Evolutionary conservation across 2,113 vertebrate species (phyloP).

Genomic region (Lucifuga dentata): DNA sequence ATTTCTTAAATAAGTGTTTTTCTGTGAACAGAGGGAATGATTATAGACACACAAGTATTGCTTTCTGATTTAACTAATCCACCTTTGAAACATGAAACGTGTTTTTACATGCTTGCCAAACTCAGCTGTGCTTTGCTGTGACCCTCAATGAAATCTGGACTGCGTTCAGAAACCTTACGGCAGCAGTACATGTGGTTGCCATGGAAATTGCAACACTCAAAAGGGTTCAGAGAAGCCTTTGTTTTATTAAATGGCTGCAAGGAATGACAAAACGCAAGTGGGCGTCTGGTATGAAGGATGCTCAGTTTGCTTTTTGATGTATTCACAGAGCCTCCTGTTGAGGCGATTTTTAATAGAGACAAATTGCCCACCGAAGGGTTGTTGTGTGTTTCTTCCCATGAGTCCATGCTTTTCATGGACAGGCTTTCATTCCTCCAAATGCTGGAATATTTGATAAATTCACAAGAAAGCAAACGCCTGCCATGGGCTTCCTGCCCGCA

Average conservation of each 20-base stretch:
- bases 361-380: constrained; percentile 50
- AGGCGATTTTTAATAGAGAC: constrained; percentile 39
- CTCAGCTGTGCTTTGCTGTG: constrained; percentile 25
- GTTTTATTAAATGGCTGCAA: constrained; percentile 71
- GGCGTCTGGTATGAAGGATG: constrained; percentile 54
- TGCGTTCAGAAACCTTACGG: constrained; percentile 46
- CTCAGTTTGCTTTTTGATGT: constrained; percentile 56
- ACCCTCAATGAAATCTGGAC: constrained; percentile 49
- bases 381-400: constrained; percentile 25
- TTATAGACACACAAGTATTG: background rate
- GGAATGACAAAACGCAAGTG: constrained; percentile 57
- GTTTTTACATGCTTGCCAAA: constrained; percentile 13
- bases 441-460: constrained; percentile 55
- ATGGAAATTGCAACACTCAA: constrained; percentile 74
- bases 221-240: constrained; percentile 63
- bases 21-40: background rate
- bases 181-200: constrained; percentile 70
- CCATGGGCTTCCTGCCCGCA: constrained; percentile 36
- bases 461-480: constrained; percentile 43
- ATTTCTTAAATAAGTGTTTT: too few species aligned
- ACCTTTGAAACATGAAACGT: constrained; percentile 23
- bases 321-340: constrained; percentile 21
- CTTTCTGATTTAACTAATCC: constrained; percentile 23
- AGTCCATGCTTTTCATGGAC: constrained; percentile 37
- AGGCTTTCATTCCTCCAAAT: constrained; percentile 42